Conservation (phyloP, 2,888 invertebrate genomes). For the Drosophila ustulata region DNA sequence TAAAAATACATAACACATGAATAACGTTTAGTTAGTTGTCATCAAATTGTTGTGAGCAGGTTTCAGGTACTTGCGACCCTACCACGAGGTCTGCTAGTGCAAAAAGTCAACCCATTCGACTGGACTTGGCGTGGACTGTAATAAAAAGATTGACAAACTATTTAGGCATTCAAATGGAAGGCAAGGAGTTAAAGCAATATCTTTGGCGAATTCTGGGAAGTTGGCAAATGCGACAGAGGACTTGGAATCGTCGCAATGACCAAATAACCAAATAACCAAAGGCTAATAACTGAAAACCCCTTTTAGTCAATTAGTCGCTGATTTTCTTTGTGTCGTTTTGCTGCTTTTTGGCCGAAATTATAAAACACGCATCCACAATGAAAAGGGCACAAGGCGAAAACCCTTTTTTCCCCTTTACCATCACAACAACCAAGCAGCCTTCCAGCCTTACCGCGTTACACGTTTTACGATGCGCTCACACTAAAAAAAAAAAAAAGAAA, state of each 20-base stretch:
- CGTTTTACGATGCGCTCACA: conserved; percentile 26
- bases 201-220: conserved; percentile 34
- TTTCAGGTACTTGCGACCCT: not conserved
- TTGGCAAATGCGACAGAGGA: not conserved
- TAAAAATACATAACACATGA: too few relatives aligned
- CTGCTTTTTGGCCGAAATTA: conserved; percentile 48
- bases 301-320: conserved; percentile 80
- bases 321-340: conserved; percentile 64
- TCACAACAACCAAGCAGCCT: not conserved
- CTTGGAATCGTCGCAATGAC: conserved; percentile 22
- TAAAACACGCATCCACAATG: conserved; percentile 62
- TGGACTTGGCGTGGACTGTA: conserved; percentile 6
- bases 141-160: conserved; percentile 43
- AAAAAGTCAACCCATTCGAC: conserved; percentile 39
- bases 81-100: not conserved
- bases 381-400: conserved; percentile 24
- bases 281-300: conserved; percentile 55
- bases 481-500: conserved; percentile 42
- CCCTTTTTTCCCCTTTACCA: conserved; percentile 40
- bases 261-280: conserved; percentile 11
- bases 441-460: not conserved
- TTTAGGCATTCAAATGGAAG: conserved; percentile 37
- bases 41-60: too few relatives aligned
- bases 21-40: too few relatives aligned
- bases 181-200: conserved; percentile 47